Evolutionary conservation across 2,113 vertebrate species (phyloP).

Genomic region (Thunnus thynnus): DNA sequence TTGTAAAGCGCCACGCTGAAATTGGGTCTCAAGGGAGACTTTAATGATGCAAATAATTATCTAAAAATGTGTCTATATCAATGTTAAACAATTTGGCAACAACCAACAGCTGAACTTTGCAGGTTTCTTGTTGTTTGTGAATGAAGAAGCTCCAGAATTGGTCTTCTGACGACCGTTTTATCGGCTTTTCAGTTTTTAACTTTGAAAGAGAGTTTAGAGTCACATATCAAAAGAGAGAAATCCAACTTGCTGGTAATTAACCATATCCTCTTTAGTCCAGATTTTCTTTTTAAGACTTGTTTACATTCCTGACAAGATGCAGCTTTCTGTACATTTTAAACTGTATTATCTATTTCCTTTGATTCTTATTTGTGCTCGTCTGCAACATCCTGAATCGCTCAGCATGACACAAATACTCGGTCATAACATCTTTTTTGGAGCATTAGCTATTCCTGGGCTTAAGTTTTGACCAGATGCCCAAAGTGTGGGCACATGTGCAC

Average conservation of each 20-base stretch:
- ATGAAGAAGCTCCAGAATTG: conserved; percentile 6
- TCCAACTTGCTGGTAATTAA: not conserved
- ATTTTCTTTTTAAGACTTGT: conserved; percentile 40
- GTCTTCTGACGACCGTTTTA: not conserved
- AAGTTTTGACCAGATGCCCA: conserved; percentile 69
- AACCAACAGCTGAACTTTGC: too few relatives aligned
- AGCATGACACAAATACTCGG: conserved; percentile 33
- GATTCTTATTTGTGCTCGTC: conserved; percentile 27
- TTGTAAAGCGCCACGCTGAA: not conserved
- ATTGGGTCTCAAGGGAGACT: not conserved
- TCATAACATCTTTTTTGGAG: conserved; percentile 46
- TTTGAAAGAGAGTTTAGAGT: not conserved
- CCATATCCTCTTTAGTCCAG: not conserved
- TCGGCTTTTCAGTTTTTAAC: not conserved
- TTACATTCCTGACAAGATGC: conserved; percentile 29
- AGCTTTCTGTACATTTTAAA: conserved; percentile 15
- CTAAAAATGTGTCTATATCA: not conserved
- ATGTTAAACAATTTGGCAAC: not conserved
- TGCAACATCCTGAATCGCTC: conserved; percentile 28
- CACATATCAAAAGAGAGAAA: conserved; percentile 21
- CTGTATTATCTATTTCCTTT: conserved; percentile 31
- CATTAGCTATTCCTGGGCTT: conserved; percentile 64
- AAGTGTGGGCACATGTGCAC: conserved; percentile 50
- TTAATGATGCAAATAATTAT: not conserved
- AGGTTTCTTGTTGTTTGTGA: not conserved